Evolutionary conservation across 1,140 invertebrate genomes (phyloP).

Genomic region (Thrips palmi): DNA sequence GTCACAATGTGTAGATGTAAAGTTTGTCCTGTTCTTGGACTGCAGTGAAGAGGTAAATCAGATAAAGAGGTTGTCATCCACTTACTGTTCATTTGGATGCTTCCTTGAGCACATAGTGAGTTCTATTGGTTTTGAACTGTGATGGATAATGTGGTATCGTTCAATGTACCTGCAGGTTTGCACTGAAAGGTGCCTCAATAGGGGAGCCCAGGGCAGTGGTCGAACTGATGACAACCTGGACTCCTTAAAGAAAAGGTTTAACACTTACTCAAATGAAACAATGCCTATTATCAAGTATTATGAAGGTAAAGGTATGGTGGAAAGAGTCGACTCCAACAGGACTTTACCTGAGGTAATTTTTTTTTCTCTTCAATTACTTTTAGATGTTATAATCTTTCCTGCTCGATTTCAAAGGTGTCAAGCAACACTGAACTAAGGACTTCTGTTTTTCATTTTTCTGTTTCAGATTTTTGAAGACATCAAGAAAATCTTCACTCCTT

Average conservation of each 20-base stretch:
- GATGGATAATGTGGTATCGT: not conserved
- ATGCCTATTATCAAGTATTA: slow-evolving; percentile 89
- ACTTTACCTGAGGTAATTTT: slow-evolving; percentile 52
- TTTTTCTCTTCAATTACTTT: too few species aligned
- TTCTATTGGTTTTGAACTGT: too few species aligned
- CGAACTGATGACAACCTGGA: slow-evolving; percentile 89
- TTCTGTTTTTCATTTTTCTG: not conserved
- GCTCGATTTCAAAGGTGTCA: not conserved
- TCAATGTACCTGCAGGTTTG: slow-evolving; percentile 13
- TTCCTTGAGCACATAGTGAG: not conserved
- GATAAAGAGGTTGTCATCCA: slow-evolving; percentile 18
- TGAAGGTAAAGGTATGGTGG: slow-evolving; percentile 48
- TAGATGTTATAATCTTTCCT: too few species aligned
- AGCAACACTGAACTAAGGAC: not conserved
- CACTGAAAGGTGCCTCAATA: slow-evolving; percentile 17
- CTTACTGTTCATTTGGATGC: not conserved
- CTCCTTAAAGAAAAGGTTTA: slow-evolving; percentile 74
- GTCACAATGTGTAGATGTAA: slow-evolving; percentile 53
- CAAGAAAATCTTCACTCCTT: slow-evolving; percentile 16
- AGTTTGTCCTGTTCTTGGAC: slow-evolving; percentile 87
- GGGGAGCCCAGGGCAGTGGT: slow-evolving; percentile 65
- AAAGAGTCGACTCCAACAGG: slow-evolving; percentile 53
- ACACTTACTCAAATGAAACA: slow-evolving; percentile 78
- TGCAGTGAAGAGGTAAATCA: slow-evolving; percentile 69
- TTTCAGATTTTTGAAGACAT: slow-evolving; percentile 15